A percentile compares a stretch with the other conserved stretches of the same genome.
Evolutionary conservation across 2,888 invertebrate species (phyloP).

Genomic region (Lasioglossum calceatum): DNA sequence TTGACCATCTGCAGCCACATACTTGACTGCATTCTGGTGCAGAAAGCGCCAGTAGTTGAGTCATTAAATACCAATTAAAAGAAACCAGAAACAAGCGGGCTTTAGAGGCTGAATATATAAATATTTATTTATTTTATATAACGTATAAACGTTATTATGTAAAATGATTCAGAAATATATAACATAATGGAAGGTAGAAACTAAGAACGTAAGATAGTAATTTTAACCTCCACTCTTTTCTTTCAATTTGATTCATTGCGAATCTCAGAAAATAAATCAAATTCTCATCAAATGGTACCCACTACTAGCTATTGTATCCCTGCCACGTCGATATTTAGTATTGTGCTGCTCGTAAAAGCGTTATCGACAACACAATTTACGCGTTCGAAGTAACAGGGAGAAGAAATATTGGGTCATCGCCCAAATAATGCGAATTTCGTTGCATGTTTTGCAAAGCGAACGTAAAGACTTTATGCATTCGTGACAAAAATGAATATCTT

Average conservation of each 20-base stretch:
- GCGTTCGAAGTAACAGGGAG: not conserved
- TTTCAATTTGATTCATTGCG: no score
- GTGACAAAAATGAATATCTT: no score
- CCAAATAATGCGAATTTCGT: no score
- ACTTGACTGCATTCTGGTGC: constrained; percentile 9
- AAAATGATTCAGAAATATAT: not conserved
- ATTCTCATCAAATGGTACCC: not conserved
- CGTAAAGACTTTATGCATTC: no score
- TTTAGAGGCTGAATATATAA: not conserved
- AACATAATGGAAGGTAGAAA: no score
- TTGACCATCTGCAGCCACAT: constrained; percentile 39
- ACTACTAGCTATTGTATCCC: not conserved
- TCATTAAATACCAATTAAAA: constrained; percentile 31
- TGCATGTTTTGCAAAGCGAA: no score
- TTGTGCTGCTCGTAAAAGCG: not conserved
- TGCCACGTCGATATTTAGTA: not conserved
- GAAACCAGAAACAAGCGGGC: not conserved
- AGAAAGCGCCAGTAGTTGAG: constrained; percentile 15
- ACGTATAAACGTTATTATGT: not conserved
- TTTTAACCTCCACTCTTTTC: no score
- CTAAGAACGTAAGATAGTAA: no score
- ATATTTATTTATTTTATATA: no score
- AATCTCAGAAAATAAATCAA: not conserved
- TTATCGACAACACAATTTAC: not conserved
- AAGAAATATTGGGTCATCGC: not conserved